Evolutionary conservation across 2,113 vertebrate species (phyloP), one percentile per base, ranked within the genome.

Genomic region (Scalopus aquaticus): DNA sequence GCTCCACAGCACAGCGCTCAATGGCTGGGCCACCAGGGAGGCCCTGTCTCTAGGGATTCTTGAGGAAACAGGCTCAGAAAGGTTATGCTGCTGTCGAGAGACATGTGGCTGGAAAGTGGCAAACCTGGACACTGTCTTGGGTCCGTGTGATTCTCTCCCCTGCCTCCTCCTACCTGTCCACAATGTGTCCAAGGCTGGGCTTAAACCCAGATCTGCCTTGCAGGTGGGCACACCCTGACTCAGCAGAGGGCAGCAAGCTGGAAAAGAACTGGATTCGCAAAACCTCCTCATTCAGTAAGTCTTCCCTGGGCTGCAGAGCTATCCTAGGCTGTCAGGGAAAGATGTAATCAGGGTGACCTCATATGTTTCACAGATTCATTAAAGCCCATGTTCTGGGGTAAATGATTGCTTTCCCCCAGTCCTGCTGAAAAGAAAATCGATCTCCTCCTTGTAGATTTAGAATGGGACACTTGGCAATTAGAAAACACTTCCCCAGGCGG

Each of bases 371-470:
- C 24, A 9, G 94, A 97, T 94, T 96, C 95, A 96, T 97, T 96
- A 95, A 96, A 95, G 86, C 70, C 78, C 16, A 16, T 86, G 86
- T 95, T 94, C 97, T 77, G 85, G 92, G 94, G 85, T 96, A 95
- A 96, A 95, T 67, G 88, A 95, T 91, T 80, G 93, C 94, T 94
- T 96, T 91, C 83, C 96, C 87, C 94, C 32, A 62, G 67, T 88
- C 86, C 91, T 74, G 82, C 74, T 91, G 91, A 96, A 97, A 88
- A 88, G 89, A 96, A 95, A 95, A 97, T 97, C 93, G 37, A 97
- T 97, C 0, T 3, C 67, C 82, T 95, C 65, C 93, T 96, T 94
- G 95, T 96, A 96, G 95, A 94, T 96, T 95, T 96, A 89, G 88
- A 93, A 95, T 0, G 26, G 96, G 96, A 94, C 91, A 49, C 65